These are phyloP conservation scores for Aelia acuminata DNA, from an alignment of 2,888 invertebrate genomes.

Conservation along the genomic window DNA sequence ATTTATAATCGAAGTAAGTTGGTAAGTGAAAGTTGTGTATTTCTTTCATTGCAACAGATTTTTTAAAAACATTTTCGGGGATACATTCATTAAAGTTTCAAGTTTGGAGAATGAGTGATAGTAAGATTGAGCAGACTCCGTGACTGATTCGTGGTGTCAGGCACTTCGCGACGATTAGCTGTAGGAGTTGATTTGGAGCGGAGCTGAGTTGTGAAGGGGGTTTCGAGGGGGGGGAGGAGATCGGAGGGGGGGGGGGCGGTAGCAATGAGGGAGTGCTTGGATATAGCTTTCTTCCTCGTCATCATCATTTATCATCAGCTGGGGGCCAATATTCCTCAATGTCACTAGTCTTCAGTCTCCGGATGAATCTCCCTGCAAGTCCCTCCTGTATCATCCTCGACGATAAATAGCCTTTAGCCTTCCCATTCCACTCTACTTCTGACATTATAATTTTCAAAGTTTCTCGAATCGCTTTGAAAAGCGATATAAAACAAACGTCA, in stretches of 20 bases:
- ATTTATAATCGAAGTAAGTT: too few relatives aligned
- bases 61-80: too few relatives aligned
- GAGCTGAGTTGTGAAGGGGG: not conserved
- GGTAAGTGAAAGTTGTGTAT: too few relatives aligned
- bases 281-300: not conserved
- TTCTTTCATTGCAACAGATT: too few relatives aligned
- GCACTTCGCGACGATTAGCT: not conserved
- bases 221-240: not conserved
- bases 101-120: not conserved
- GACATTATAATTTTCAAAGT: not conserved
- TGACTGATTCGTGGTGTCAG: not conserved
- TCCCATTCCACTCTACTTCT: not conserved
- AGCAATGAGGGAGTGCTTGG: not conserved
- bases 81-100: too few relatives aligned
- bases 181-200: not conserved
- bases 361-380: not conserved
- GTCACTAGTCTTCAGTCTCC: not conserved
- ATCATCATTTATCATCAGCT: slow-evolving; percentile 7
- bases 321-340: not conserved
- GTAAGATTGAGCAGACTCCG: not conserved
- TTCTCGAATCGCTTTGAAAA: not conserved
- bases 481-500: too few relatives aligned
- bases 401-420: not conserved
- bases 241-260: not conserved
- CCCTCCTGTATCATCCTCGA: not conserved